Evolutionary conservation across 2,797 vertebrate genomes (phyloP).

Genomic region (Glyptemys insculpta): DNA sequence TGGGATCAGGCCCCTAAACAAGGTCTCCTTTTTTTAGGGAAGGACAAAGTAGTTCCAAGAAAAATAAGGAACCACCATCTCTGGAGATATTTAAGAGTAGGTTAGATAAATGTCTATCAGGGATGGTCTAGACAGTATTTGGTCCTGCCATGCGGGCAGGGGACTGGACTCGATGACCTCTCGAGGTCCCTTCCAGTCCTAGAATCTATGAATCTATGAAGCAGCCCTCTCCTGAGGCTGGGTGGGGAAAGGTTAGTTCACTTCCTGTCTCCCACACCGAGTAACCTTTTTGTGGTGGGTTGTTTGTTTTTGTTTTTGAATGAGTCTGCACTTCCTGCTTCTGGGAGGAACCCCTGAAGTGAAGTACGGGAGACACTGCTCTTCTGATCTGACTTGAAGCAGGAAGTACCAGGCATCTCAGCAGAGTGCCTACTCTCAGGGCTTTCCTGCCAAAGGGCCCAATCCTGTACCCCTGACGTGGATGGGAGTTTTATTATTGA

Average conservation of each 20-base stretch:
- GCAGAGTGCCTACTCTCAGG: neutral
- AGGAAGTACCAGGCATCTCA: neutral
- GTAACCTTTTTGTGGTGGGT: neutral
- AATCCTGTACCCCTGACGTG: accelerated
- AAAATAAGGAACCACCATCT: neutral
- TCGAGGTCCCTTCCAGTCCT: too few species aligned
- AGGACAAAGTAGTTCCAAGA: neutral
- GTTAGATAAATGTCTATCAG: too few species aligned
- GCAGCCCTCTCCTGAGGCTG: neutral
- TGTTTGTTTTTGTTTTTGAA: neutral
- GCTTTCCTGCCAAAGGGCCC: neutral
- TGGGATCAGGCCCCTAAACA: neutral
- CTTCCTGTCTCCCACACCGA: neutral
- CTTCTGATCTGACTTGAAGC: accelerated
- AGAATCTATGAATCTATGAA: too few species aligned
- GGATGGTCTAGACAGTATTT: too few species aligned
- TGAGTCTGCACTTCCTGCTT: neutral
- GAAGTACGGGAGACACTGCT: accelerated
- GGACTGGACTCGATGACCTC: too few species aligned
- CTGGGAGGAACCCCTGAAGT: neutral
- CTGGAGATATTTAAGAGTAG: too few species aligned
- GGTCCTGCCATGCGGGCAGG: too few species aligned
- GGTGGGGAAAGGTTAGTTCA: accelerated
- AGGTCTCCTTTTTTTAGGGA: neutral
- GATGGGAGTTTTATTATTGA: neutral